These are phyloP conservation scores for Hemiprocne comata DNA, from an alignment of 2,113 vertebrate genomes.

Conservation along the genomic window DNA sequence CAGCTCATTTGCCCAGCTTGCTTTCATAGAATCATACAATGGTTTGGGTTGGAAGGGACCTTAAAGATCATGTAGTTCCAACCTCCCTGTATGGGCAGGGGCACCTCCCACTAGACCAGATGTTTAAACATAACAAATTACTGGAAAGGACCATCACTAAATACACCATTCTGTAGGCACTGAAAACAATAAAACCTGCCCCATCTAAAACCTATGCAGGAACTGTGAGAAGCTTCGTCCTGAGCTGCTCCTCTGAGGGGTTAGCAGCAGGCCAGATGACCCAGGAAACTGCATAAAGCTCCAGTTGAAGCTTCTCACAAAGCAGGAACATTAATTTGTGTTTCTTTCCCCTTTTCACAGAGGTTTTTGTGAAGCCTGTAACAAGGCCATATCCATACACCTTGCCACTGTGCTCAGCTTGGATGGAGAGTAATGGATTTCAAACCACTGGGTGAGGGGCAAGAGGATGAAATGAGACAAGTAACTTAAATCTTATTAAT, in stretches of 20 bases:
- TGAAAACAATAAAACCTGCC: not conserved
- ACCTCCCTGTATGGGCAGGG: no score
- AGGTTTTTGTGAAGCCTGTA: not conserved
- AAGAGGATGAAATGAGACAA: not conserved
- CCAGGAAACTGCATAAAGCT: not conserved
- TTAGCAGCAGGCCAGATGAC: not conserved
- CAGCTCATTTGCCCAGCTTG: not conserved
- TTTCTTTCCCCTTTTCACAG: no score
- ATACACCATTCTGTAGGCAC: accelerated
- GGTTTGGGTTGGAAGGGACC: no score
- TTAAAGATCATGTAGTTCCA: no score
- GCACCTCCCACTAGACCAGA: not conserved
- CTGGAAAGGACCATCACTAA: not conserved
- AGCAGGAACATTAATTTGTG: accelerated
- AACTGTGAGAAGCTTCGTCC: accelerated
- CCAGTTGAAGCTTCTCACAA: not conserved
- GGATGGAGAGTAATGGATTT: not conserved
- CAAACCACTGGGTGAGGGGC: accelerated
- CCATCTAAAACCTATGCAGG: not conserved
- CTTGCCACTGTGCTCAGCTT: accelerated
- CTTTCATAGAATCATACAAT: not conserved
- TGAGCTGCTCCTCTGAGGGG: not conserved
- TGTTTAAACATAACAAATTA: not conserved
- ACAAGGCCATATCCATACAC: not conserved
- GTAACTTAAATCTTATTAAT: not conserved